Conservation (phyloP, 30 jellyfish, hydroid and myxozoan species). For the Turritopsis dohrnii region DNA sequence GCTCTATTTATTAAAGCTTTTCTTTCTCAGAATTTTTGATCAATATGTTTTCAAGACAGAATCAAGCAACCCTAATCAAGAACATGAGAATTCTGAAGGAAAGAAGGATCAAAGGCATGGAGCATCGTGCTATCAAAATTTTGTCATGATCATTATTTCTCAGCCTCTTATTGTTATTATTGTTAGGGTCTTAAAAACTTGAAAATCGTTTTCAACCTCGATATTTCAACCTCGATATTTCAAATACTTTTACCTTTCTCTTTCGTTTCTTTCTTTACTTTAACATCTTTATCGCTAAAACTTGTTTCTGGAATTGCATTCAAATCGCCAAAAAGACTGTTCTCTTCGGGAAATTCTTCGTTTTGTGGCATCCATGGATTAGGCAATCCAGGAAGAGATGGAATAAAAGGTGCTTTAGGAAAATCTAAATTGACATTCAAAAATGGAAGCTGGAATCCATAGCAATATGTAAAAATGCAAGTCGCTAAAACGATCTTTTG, state of each 20-base stretch:
- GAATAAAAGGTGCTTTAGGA: neutral
- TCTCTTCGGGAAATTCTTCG: neutral
- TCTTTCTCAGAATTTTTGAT: too few relatives aligned
- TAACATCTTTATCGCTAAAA: neutral
- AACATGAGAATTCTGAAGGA: too few relatives aligned
- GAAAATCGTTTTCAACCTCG: too few relatives aligned
- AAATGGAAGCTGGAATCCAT: neutral
- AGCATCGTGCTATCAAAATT: too few relatives aligned
- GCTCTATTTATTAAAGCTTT: too few relatives aligned
- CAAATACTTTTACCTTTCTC: neutral
- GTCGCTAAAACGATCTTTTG: neutral
- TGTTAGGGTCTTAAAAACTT: too few relatives aligned
- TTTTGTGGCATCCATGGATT: neutral
- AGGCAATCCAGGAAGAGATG: neutral
- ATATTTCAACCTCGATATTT: too few relatives aligned
- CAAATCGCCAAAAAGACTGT: neutral
- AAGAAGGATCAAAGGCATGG: too few relatives aligned
- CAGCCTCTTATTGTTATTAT: too few relatives aligned
- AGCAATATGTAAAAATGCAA: neutral
- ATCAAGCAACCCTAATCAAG: too few relatives aligned
- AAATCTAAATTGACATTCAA: neutral
- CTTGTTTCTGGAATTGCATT: neutral
- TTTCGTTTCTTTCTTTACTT: slow-evolving; percentile 6
- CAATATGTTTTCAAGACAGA: too few relatives aligned
- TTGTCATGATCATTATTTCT: too few relatives aligned